Percentiles rank a stretch among this genome's conserved stretches.
Conservation (phyloP, 2,888 invertebrate genomes). For the Cremastinae sp. region DNA sequence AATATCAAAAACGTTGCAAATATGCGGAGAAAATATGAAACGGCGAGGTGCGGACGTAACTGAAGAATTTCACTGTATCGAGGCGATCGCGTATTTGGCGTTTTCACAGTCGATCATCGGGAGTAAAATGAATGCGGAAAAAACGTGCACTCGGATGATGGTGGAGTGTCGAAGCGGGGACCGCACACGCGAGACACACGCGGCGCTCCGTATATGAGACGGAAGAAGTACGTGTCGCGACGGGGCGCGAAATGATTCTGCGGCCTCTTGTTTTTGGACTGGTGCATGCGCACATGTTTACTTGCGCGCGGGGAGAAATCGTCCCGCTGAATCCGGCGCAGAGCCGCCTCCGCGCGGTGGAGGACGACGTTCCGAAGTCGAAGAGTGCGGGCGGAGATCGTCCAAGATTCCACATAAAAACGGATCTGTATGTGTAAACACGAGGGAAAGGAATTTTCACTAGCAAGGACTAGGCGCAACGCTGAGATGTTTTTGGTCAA, state of each 20-base stretch:
- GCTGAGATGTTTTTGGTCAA: no score
- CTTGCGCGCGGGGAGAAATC: conserved; percentile 59
- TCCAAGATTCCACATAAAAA: no score
- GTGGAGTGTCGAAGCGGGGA: conserved; percentile 1
- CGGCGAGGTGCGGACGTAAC: neutral
- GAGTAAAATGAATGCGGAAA: neutral
- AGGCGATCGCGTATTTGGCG: neutral
- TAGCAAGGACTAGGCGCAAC: no score
- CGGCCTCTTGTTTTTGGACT: conserved; percentile 63
- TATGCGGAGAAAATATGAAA: neutral
- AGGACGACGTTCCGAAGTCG: conserved; percentile 53
- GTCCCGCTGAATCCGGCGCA: conserved; percentile 57
- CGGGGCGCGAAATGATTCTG: conserved; percentile 67
- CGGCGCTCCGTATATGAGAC: conserved; percentile 39
- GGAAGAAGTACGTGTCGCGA: conserved; percentile 53
- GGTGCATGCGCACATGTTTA: conserved; percentile 61
- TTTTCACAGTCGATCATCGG: no score
- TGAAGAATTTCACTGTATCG: neutral
- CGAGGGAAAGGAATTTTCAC: no score
- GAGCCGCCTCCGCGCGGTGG: conserved; percentile 35
- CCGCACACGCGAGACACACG: conserved; percentile 53
- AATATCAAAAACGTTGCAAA: neutral
- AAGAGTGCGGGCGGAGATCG: conserved; percentile 12
- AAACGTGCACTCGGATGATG: neutral
- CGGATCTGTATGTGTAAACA: no score